These are phyloP conservation scores for Ibidorhyncha struthersii DNA, from an alignment of 2,113 vertebrate genomes.

Conservation along the genomic window DNA sequence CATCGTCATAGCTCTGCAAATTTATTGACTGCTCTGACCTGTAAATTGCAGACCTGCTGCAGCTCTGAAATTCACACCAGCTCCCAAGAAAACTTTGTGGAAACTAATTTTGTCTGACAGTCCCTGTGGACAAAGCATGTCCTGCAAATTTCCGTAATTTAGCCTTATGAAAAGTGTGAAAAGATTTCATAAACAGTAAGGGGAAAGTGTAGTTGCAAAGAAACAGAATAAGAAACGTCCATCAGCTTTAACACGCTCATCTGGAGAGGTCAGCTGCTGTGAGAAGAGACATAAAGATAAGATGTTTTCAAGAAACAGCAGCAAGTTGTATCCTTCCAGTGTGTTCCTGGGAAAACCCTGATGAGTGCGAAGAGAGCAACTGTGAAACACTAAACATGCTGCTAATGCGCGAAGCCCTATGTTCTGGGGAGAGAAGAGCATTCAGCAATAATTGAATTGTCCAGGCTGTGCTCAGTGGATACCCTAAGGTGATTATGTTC, in stretches of 20 bases:
- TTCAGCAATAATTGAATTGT: slow-evolving; percentile 73
- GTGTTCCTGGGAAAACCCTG: slow-evolving; percentile 13
- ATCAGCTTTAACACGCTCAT: not conserved
- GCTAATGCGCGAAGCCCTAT: slow-evolving; percentile 18
- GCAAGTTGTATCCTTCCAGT: not conserved
- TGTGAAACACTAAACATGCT: slow-evolving; percentile 16
- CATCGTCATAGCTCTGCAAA: not conserved
- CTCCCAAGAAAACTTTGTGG: not conserved
- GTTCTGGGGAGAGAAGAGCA: slow-evolving; percentile 53
- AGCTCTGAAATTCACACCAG: not conserved
- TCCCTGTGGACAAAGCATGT: not conserved
- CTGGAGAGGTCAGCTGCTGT: not conserved
- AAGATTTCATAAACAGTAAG: not conserved
- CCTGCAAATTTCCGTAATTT: not conserved
- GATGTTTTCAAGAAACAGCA: not conserved
- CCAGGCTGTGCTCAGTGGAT: slow-evolving; percentile 44
- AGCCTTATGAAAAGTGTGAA: not conserved
- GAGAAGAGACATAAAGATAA: not conserved
- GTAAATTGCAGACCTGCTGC: not conserved
- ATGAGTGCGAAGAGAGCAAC: slow-evolving; percentile 39
- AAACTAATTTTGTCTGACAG: not conserved
- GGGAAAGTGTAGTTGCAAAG: not conserved
- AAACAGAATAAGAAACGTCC: not conserved
- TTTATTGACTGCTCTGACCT: not conserved
- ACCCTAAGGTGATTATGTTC: slow-evolving; percentile 73